These are phyloP conservation scores for Dynastes grantii DNA, from an alignment of 2,888 invertebrate species.

Conservation along the genomic window DNA sequence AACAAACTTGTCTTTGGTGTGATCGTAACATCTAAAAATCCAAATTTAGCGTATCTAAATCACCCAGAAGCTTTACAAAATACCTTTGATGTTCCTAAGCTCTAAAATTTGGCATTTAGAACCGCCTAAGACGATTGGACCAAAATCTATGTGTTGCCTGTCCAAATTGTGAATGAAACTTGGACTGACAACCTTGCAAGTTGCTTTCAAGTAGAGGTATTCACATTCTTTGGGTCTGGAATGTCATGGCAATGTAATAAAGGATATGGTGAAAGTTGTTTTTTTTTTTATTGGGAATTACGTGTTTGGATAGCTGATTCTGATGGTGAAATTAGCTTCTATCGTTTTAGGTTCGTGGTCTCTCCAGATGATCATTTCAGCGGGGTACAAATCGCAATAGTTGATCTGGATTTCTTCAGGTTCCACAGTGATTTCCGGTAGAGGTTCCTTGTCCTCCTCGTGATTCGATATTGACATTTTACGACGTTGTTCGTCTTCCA, in stretches of 20 bases:
- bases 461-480: not conserved
- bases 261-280: not conserved
- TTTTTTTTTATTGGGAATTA: constrained; percentile 21
- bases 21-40: constrained; percentile 35
- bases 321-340: constrained; percentile 57
- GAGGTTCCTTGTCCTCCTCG: constrained; percentile 6
- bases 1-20: constrained; percentile 53
- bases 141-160: constrained; percentile 60
- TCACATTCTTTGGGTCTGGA: constrained; percentile 53
- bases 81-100: constrained; percentile 60
- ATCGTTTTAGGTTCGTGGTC: constrained; percentile 58
- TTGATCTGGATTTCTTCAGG: constrained; percentile 55
- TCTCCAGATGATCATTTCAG: constrained; percentile 60
- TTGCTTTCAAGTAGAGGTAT: constrained; percentile 56
- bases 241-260: not conserved
- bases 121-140: constrained; percentile 56
- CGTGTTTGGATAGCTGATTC: constrained; percentile 54
- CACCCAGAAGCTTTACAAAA: not conserved
- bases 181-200: constrained; percentile 60
- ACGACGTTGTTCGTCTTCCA: not conserved
- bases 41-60: not conserved
- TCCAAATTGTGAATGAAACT: constrained; percentile 61
- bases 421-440: constrained; percentile 53
- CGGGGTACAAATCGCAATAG: constrained; percentile 60
- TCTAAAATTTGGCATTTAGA: constrained; percentile 55